These are phyloP conservation scores for Oxytorus armatus DNA, from an alignment of 2,888 invertebrate species.

Conservation along the genomic window DNA sequence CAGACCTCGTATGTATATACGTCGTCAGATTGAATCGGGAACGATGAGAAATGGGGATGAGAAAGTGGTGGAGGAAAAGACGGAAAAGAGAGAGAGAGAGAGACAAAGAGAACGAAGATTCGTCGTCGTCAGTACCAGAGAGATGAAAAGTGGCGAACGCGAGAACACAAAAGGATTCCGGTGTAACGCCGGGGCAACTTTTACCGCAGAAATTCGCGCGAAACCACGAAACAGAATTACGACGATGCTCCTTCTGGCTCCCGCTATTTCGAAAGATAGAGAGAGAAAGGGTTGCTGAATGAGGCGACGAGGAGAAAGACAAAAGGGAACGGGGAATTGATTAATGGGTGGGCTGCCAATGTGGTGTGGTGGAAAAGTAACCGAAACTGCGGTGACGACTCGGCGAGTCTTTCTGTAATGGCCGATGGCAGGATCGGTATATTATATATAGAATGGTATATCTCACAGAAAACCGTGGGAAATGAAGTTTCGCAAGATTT, in stretches of 20 bases:
- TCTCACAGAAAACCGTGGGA: no score
- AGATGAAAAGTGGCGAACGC: conserved; percentile 72
- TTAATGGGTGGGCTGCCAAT: conserved; percentile 78
- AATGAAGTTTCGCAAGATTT: no score
- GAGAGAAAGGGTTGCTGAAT: neutral
- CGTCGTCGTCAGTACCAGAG: conserved; percentile 50
- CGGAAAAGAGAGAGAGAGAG: conserved; percentile 24
- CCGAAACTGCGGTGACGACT: conserved; percentile 67
- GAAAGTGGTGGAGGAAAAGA: conserved; percentile 33
- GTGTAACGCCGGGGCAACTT: conserved; percentile 76
- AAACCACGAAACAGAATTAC: conserved; percentile 78
- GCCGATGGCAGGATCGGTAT: conserved; percentile 16
- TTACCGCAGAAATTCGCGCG: conserved; percentile 74
- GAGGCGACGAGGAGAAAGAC: conserved; percentile 18
- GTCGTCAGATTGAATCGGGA: conserved; percentile 24
- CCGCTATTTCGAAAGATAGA: conserved; percentile 9
- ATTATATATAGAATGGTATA: conserved; percentile 4
- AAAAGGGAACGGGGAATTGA: conserved; percentile 74
- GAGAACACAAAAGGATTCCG: conserved; percentile 77
- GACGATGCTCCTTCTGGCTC: conserved; percentile 69
- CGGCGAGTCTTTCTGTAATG: conserved; percentile 42
- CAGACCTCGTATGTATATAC: conserved; percentile 6
- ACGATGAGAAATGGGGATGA: conserved; percentile 36
- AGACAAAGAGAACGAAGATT: conserved; percentile 16
- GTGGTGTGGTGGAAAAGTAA: conserved; percentile 74